Base-by-base conservation (phyloP, 2,113 vertebrate genomes). In the Aegotheles bennettii region DNA sequence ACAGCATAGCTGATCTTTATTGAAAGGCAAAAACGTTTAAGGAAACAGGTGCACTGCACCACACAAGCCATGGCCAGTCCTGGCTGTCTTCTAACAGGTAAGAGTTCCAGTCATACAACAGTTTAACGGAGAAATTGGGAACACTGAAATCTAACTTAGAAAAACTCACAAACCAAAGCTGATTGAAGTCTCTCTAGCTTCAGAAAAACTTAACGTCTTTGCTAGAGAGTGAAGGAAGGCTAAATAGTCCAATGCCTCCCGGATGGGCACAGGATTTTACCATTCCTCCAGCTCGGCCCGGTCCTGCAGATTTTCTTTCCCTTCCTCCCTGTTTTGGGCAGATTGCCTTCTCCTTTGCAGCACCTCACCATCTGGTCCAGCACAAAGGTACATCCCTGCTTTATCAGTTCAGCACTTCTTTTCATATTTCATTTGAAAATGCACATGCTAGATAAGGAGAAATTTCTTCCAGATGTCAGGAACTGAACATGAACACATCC, bases 381-480 rank as follows among this genome's bases (percentile, higher is more conserved):
- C 16, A 64, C 68, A 93, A 84, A 84, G 47, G 79, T 81, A 70
- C 28, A 6, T 56, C 75, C 43, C 75, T 86, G 42, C 43, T 94
- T 88, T 84, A 90, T 90, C 87, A 80, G 51, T 69, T 94, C 94
- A 93, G 67, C 51, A 56, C 63, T 16, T 92, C 85, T 89, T 78
- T 83, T 53, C 68, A 92, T 23, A 68, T 81, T 90, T 89, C 76
- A 71, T 60, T 86, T 33, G 54, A 90, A 94, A 91, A 81, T 23
- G 18, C 26, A n/a, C 28, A 35, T 21, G 43, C 51, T 47, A 92
- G 90, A 96, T 88, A 95, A 81, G 43, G 38, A 92, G 26, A 86
- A 86, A 90, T 93, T 48, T 61, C 60, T 90, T 95, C 88, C 94
- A 96, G 83, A 92, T 92, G 94, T 71, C 73, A 78, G 51, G 31